Conservation (phyloP, 2,888 invertebrate species). For the Plebejus anna region DNA sequence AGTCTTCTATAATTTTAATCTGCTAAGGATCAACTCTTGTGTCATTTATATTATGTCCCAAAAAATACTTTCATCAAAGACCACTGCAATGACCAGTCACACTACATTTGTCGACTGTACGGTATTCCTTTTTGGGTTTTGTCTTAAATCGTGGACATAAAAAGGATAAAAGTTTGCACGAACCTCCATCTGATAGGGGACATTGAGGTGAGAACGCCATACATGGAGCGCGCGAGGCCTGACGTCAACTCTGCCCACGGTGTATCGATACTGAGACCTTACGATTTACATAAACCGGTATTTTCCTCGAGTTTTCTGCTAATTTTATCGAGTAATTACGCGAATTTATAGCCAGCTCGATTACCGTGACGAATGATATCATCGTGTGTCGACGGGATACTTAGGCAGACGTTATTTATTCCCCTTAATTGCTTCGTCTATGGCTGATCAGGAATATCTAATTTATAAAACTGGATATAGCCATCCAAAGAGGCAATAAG, state of each 20-base stretch:
- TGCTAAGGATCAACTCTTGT: neutral
- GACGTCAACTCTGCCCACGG: conserved; percentile 5
- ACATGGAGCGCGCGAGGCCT: conserved; percentile 12
- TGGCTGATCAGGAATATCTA: neutral
- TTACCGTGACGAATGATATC: conserved; percentile 11
- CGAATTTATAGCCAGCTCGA: neutral
- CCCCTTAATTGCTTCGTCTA: neutral
- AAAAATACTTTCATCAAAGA: neutral
- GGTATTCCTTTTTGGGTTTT: neutral
- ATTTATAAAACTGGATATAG: neutral
- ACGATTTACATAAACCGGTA: conserved; percentile 22
- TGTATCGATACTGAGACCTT: conserved; percentile 1
- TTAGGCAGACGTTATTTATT: neutral
- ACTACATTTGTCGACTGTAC: neutral
- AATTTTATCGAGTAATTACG: conserved; percentile 19
- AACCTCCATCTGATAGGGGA: conserved; percentile 5
- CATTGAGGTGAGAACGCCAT: conserved; percentile 12
- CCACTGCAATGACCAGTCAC: neutral
- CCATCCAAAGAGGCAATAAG: neutral
- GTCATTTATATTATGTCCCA: neutral
- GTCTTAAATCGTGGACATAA: neutral
- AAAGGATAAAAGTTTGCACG: neutral
- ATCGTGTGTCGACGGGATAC: neutral
- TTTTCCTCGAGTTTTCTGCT: conserved; percentile 18
- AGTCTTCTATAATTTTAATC: neutral